Evolutionary conservation across 2,797 vertebrate genomes (phyloP).

Genomic region (Sebastes goodei): DNA sequence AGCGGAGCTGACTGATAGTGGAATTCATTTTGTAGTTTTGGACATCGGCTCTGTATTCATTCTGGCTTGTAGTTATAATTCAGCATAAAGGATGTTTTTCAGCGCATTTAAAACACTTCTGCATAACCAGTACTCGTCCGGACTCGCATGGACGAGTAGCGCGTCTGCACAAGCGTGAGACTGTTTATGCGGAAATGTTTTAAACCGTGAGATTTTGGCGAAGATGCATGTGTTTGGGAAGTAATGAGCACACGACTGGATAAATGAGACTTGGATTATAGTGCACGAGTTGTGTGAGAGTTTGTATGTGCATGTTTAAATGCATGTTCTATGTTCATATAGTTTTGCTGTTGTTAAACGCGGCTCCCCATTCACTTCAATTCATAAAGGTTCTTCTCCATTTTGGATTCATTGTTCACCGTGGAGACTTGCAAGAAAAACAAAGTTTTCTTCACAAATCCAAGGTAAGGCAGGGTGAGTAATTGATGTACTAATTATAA

Average conservation of each 20-base stretch:
- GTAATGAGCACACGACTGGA: background rate
- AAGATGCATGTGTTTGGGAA: too few species aligned
- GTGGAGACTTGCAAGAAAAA: background rate
- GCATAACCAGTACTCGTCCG: too few species aligned
- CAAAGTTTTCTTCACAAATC: background rate
- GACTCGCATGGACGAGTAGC: background rate
- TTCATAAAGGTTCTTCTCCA: background rate
- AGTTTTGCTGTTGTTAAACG: too few species aligned
- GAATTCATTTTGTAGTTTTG: background rate
- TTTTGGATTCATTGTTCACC: background rate
- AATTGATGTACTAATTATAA: too few species aligned
- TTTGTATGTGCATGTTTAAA: too few species aligned
- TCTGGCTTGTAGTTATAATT: background rate
- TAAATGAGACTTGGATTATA: background rate
- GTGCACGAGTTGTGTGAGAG: background rate
- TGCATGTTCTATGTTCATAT: background rate
- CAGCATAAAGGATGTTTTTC: too few species aligned
- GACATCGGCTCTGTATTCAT: background rate
- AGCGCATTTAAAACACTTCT: background rate
- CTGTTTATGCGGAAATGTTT: too few species aligned
- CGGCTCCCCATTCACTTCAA: background rate
- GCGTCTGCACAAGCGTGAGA: too few species aligned
- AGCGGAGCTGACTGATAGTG: slow-evolving; percentile 14
- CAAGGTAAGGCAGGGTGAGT: too few species aligned
- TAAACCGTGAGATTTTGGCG: rapidly evolving